Conservation (phyloP, 2,888 invertebrate genomes). For the Parnassius glacialis region DNA sequence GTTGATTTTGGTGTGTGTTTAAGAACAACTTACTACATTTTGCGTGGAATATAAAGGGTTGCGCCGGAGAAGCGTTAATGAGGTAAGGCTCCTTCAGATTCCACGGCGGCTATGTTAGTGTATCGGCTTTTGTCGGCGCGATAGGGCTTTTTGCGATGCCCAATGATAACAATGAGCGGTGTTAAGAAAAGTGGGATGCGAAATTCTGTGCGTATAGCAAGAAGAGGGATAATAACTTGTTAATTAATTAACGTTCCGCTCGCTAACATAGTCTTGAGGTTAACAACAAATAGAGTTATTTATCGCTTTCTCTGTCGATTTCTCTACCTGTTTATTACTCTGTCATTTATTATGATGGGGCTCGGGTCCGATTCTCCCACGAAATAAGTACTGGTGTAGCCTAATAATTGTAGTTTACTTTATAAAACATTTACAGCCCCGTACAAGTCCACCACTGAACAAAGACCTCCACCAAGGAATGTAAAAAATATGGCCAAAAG, state of each 20-base stretch:
- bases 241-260: conserved; percentile 57
- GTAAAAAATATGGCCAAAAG: too few species aligned
- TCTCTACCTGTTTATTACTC: conserved; percentile 23
- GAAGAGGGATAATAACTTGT: conserved; percentile 52
- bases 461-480: too few species aligned
- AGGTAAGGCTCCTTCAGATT: conserved; percentile 70
- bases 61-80: conserved; percentile 73
- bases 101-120: conserved; percentile 66
- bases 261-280: not conserved
- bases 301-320: conserved; percentile 2
- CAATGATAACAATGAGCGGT: conserved; percentile 74
- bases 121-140: conserved; percentile 77
- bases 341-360: too few species aligned
- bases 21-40: conserved; percentile 42
- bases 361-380: too few species aligned
- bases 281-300: conserved; percentile 16
- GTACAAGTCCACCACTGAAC: too few species aligned
- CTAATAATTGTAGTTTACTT: too few species aligned
- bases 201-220: conserved; percentile 59
- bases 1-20: conserved; percentile 28
- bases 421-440: too few species aligned
- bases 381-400: too few species aligned
- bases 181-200: conserved; percentile 60
- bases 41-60: conserved; percentile 37
- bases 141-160: conserved; percentile 73